Evolutionary conservation across 2,797 vertebrate species (phyloP), one percentile per base, ranked within the genome.

Genomic region (Lacerta viridis): DNA sequence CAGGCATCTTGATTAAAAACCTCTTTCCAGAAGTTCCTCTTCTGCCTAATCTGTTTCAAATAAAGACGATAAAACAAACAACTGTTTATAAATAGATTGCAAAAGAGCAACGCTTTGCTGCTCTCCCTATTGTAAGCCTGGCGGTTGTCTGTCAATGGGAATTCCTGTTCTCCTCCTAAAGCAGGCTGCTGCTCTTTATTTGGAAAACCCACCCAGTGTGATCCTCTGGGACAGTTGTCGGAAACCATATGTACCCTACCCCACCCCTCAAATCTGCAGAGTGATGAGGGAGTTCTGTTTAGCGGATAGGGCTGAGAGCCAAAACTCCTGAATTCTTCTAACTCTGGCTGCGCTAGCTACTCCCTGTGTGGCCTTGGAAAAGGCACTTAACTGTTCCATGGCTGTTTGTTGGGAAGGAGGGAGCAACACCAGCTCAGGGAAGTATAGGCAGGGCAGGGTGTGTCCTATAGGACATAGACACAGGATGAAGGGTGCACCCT

Each of bases 41-140:
- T 93, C 90, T 89, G 87, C 82, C 83, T 96, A 93, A 95, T 95
- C 95, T 96, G 95, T 95, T 96, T 96, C 93, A 89, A 96, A 96
- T 96, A 95, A 96, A 95, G 94, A 95, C 93, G 95, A 94, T 96
- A 96, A 96, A 96, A 95, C 95, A 96, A 96, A 95, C 95, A 96
- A 95, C 93, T 96, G 93, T 96, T 96, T 96, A 96, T 96, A 94
- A 95, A 93, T 92, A 92, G 92, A 95, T 94, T 94, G 89, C 0
- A 87, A 94, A 93, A 0, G 87, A 94, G 91, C 92, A 90, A 92
- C 86, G 92, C 80, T 93, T 93, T 92, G 92, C 91, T 1, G 27
- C 76, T 33, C 90, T 93, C 94, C 87, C 90, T 93, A 75, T 92
- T 94, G 83, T 0, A 43, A 94, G 93, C 80, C 72, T 89, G 84